A percentile compares a stretch with the other conserved stretches of the same genome.
These are phyloP conservation scores for Danaus plexippus DNA, from an alignment of 1,140 invertebrate species.

Conservation along the genomic window DNA sequence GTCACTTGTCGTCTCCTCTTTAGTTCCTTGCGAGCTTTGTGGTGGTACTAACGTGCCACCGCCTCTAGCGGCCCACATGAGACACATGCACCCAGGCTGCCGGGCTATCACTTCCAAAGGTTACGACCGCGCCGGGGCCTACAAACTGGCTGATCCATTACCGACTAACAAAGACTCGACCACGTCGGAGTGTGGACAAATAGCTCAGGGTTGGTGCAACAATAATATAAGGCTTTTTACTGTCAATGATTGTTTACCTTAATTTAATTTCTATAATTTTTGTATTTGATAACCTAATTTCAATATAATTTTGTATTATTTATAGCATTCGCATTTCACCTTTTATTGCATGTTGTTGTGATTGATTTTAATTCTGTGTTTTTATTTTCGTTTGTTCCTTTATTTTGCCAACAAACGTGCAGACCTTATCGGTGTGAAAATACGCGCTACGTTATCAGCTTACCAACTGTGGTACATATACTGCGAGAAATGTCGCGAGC, in stretches of 20 bases:
- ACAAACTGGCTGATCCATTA: slow-evolving; percentile 30
- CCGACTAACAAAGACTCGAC: slow-evolving; percentile 18
- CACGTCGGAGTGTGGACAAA: slow-evolving; percentile 39
- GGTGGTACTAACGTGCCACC: slow-evolving; percentile 79
- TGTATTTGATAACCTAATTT: no score
- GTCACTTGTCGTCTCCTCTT: not conserved
- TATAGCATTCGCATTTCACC: no score
- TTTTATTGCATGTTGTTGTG: no score
- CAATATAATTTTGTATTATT: no score
- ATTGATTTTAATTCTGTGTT: slow-evolving; percentile 12
- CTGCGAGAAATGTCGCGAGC: slow-evolving; percentile 90
- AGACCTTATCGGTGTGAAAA: slow-evolving; percentile 43
- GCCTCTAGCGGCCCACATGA: slow-evolving; percentile 94
- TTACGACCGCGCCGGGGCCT: slow-evolving; percentile 50
- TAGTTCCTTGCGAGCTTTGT: slow-evolving; percentile 89
- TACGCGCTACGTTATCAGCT: slow-evolving; percentile 53
- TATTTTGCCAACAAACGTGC: slow-evolving; percentile 13
- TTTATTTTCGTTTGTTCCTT: slow-evolving; percentile 21
- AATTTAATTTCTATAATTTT: no score
- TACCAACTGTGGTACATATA: slow-evolving; percentile 93
- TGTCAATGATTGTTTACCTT: no score
- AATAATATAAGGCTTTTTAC: no score
- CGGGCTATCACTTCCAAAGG: slow-evolving; percentile 80
- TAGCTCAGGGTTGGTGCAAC: slow-evolving; percentile 40
- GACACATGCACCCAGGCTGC: slow-evolving; percentile 90